These are phyloP conservation scores for Megalops atlanticus DNA, from an alignment of 2,113 vertebrate species.

Conservation along the genomic window DNA sequence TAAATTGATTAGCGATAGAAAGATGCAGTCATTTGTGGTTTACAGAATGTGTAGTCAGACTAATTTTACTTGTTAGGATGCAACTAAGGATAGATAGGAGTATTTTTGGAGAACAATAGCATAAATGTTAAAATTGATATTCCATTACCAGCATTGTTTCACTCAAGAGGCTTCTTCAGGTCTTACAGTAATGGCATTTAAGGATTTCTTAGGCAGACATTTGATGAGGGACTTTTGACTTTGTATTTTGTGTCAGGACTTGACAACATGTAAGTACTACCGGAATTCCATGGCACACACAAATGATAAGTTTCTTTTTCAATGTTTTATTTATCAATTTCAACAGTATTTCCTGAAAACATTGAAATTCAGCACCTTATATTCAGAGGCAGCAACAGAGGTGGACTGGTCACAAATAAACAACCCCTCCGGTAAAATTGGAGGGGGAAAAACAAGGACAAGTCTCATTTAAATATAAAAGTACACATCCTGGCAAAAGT, in stretches of 20 bases:
- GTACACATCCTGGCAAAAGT: slow-evolving; percentile 7
- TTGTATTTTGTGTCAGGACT: no score
- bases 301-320: slow-evolving; percentile 22
- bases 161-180: no score
- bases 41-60: no score
- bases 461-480: slow-evolving; percentile 21
- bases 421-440: slow-evolving; percentile 30
- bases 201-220: no score
- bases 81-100: no score
- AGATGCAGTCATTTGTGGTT: background rate
- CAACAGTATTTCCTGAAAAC: slow-evolving; percentile 71
- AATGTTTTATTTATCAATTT: slow-evolving; percentile 61
- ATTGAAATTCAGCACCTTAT: slow-evolving; percentile 69
- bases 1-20: background rate
- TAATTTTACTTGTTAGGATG: no score
- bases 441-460: slow-evolving; percentile 1
- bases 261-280: no score
- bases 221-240: no score
- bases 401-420: slow-evolving; percentile 49
- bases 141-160: no score
- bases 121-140: no score
- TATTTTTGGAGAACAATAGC: no score
- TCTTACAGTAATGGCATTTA: no score
- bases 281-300: background rate
- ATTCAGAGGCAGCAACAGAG: slow-evolving; percentile 49